Percentiles rank a stretch among this genome's conserved stretches.
These are phyloP conservation scores for Taxidea taxus DNA, from an alignment of 2,113 vertebrate genomes.

Conservation along the genomic window DNA sequence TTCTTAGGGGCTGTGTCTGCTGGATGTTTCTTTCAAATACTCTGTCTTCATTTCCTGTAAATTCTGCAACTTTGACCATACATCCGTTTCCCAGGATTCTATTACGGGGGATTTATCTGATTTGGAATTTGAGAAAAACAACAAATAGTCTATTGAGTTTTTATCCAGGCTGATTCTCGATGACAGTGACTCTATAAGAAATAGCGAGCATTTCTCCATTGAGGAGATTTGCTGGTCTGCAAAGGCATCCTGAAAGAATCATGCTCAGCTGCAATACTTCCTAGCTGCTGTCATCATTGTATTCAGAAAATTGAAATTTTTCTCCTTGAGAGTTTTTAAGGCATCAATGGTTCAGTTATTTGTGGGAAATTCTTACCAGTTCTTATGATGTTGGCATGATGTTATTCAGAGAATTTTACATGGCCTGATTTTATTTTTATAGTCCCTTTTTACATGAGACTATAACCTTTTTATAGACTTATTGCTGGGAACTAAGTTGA, in stretches of 20 bases:
- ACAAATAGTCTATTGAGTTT: neutral
- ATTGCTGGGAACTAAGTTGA: neutral
- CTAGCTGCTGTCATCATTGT: neutral
- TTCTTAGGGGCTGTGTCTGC: neutral
- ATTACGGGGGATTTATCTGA: neutral
- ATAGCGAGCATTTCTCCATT: neutral
- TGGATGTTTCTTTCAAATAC: constrained; percentile 23
- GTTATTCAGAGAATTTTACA: neutral
- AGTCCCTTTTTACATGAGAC: neutral
- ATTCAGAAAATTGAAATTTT: neutral
- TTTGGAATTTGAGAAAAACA: neutral
- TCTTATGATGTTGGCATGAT: neutral
- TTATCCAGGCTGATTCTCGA: neutral
- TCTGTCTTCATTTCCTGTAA: neutral
- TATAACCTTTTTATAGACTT: neutral
- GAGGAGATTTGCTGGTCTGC: neutral
- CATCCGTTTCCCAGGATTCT: neutral
- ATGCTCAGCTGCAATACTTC: neutral
- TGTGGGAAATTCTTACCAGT: neutral
- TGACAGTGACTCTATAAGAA: neutral
- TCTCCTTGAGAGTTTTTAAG: neutral
- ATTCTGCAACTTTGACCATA: neutral
- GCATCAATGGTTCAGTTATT: neutral
- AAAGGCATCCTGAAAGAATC: neutral
- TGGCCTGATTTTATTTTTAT: neutral